Evolutionary conservation across 2,113 vertebrate genomes (phyloP).

Genomic region (Anthoscopus minutus): DNA sequence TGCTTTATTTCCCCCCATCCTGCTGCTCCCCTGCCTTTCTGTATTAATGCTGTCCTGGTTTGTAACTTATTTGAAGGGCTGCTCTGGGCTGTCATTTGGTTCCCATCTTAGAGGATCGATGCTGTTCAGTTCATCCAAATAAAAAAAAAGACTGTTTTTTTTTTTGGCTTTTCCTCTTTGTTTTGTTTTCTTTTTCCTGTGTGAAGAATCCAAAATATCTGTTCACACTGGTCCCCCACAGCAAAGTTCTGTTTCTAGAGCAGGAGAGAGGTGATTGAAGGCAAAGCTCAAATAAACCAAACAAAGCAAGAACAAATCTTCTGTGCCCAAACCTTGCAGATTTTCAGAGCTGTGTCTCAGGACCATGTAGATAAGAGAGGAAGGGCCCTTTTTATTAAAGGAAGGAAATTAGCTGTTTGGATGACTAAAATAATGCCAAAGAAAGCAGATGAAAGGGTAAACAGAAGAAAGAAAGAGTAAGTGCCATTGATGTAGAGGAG

Average conservation of each 20-base stretch:
- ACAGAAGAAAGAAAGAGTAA: neutral
- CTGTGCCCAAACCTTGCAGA: neutral
- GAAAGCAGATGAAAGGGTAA: neutral
- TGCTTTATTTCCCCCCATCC: neutral
- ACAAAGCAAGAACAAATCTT: neutral
- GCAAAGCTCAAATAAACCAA: neutral
- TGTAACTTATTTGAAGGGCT: neutral
- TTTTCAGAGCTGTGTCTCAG: neutral
- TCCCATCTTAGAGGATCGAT: neutral
- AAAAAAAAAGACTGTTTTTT: neutral
- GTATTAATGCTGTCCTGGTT: neutral
- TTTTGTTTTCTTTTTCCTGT: neutral
- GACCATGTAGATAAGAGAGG: neutral
- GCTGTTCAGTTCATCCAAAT: neutral
- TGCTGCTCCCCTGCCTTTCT: neutral
- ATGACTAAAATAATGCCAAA: neutral
- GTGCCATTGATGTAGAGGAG: neutral
- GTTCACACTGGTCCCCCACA: neutral
- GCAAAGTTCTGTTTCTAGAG: neutral
- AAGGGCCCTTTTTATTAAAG: neutral
- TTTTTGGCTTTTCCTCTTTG: neutral
- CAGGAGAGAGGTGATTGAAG: neutral
- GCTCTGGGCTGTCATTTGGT: neutral
- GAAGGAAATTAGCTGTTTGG: neutral
- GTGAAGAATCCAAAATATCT: neutral